phyloP scores from a whole-genome alignment of 2,888 invertebrate genomes.

The Pristionchus exspectatus region DNA sequence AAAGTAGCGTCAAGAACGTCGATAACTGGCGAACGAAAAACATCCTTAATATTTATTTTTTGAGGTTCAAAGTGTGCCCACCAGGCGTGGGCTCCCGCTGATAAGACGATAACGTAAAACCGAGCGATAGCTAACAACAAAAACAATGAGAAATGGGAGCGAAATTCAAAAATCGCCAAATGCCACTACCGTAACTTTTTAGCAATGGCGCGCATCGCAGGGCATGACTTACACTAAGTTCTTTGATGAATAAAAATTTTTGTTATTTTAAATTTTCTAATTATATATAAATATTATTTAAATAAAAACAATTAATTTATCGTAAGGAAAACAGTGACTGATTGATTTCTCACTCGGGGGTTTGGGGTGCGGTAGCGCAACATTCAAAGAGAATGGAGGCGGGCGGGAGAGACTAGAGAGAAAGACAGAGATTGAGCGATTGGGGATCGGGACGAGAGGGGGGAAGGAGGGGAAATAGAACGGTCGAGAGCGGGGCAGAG shows the following conservation, averaged over 20 bases:
- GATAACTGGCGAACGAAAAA: not conserved
- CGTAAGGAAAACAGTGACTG: too few relatives aligned
- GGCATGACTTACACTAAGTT: not conserved
- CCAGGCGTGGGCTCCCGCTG: not conserved
- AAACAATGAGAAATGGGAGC: conserved; percentile 24
- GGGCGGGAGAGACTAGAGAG: conserved; percentile 27
- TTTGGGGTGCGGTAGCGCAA: conserved; percentile 38
- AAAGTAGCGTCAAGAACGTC: not conserved
- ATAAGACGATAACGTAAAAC: conserved; percentile 6
- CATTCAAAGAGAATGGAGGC: conserved; percentile 32
- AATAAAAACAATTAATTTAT: not conserved
- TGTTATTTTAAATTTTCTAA: not conserved
- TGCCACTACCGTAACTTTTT: not conserved
- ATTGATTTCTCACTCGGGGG: not conserved
- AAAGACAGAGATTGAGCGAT: conserved; percentile 43
- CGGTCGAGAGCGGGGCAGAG: conserved; percentile 22
- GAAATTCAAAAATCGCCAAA: conserved; percentile 24
- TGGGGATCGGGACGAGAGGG: not conserved
- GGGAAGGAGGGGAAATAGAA: conserved; percentile 34
- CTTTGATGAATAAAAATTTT: not conserved
- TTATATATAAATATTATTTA: not conserved
- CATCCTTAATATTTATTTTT: not conserved
- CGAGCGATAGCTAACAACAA: not conserved
- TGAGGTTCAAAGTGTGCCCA: not conserved
- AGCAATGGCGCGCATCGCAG: conserved; percentile 16